Evolutionary conservation across 2,888 invertebrate genomes (phyloP).

Genomic region (Eurytoma adleriae): DNA sequence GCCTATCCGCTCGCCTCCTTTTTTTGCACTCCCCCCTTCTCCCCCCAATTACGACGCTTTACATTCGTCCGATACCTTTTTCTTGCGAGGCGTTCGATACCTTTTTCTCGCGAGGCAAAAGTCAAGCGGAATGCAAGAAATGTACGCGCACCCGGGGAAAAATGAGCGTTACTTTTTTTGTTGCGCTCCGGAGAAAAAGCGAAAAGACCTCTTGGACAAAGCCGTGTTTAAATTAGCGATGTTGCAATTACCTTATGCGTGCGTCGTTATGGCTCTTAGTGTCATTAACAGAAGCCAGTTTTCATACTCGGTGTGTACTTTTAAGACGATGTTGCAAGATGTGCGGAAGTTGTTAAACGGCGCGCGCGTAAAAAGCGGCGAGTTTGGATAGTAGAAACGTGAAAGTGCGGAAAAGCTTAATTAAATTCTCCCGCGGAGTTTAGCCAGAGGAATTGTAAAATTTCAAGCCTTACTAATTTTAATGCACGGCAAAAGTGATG

Average conservation of each 20-base stretch:
- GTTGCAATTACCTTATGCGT: slow-evolving; percentile 18
- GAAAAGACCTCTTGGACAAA: background rate
- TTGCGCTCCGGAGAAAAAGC: background rate
- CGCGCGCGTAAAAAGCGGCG: slow-evolving; percentile 6
- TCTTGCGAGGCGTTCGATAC: no score
- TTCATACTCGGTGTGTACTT: slow-evolving; percentile 43
- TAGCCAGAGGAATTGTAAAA: background rate
- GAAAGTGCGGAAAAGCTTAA: slow-evolving; percentile 53
- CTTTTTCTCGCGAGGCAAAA: no score
- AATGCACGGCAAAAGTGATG: slow-evolving; percentile 8
- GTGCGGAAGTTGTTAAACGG: slow-evolving; percentile 45
- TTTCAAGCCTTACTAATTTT: background rate
- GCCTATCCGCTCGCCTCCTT: background rate
- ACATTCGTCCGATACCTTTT: no score
- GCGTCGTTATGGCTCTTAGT: slow-evolving; percentile 34
- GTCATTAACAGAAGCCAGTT: slow-evolving; percentile 54
- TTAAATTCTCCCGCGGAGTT: slow-evolving; percentile 16
- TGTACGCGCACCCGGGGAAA: no score
- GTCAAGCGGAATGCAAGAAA: no score
- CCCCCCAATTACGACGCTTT: no score
- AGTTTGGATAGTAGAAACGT: slow-evolving; percentile 22
- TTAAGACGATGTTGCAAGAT: slow-evolving; percentile 44
- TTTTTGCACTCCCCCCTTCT: no score
- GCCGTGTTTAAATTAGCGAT: slow-evolving; percentile 28
- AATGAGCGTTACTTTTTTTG: background rate